A percentile compares a stretch with the other conserved stretches of the same genome.
Conservation (phyloP, 1,140 invertebrate genomes). For the Hylaeus volcanicus region DNA sequence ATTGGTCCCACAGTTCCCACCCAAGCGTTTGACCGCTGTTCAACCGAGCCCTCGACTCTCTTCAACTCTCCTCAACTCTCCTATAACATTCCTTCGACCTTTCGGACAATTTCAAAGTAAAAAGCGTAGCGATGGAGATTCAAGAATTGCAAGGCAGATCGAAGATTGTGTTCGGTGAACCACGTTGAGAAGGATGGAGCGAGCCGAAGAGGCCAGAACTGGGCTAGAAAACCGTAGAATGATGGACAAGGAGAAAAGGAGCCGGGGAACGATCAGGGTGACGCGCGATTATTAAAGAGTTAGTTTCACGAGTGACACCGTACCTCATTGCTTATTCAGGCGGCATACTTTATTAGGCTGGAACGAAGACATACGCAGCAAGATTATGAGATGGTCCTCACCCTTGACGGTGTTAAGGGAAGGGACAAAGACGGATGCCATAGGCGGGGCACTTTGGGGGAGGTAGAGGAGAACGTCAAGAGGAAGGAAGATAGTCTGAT, state of each 20-base stretch:
- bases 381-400: constrained; percentile 72
- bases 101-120: not conserved
- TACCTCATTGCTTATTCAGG: constrained; percentile 73
- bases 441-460: not conserved
- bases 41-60: too few species aligned
- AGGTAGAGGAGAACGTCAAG: not conserved
- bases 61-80: not conserved
- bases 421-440: constrained; percentile 17
- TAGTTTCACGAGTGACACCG: constrained; percentile 64
- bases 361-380: constrained; percentile 61
- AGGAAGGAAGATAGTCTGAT: not conserved
- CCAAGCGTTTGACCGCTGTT: too few species aligned
- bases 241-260: constrained; percentile 36
- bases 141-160: not conserved
- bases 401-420: constrained; percentile 46
- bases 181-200: constrained; percentile 11
- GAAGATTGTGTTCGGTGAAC: not conserved
- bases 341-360: constrained; percentile 73
- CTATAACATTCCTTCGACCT: not conserved
- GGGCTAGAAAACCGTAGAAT: constrained; percentile 35
- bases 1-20: too few species aligned
- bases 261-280: constrained; percentile 50
- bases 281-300: constrained; percentile 68
- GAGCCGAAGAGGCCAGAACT: constrained; percentile 5
- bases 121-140: not conserved